Conservation (phyloP, 1,140 invertebrate genomes). For the Tetragnatha versicolor region DNA sequence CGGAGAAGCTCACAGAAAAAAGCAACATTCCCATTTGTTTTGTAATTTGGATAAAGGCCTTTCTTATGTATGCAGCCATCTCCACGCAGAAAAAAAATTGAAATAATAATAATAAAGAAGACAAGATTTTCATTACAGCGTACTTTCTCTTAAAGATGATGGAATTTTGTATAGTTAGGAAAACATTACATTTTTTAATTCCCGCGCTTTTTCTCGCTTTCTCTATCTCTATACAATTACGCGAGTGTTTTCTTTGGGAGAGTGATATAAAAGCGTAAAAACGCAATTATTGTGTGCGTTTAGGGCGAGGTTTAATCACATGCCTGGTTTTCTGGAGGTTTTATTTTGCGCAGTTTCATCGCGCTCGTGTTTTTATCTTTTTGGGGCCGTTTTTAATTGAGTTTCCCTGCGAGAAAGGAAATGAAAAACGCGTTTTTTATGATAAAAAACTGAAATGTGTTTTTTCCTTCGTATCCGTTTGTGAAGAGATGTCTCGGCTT, state of each 20-base stretch:
- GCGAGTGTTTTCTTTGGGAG: slow-evolving; percentile 2
- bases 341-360: no score
- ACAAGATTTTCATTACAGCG: slow-evolving; percentile 8
- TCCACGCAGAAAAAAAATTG: background rate
- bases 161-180: slow-evolving; percentile 12
- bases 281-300: slow-evolving; percentile 20
- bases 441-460: no score
- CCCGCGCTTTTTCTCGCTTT: background rate
- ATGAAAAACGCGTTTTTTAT: no score
- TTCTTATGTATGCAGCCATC: background rate
- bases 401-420: no score
- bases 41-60: slow-evolving; percentile 13
- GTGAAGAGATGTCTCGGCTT: no score
- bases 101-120: background rate
- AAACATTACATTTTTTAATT: slow-evolving; percentile 6
- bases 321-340: no score
- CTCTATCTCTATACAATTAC: background rate
- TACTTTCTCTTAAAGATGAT: slow-evolving; percentile 26
- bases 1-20: background rate
- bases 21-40: no score
- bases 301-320: slow-evolving; percentile 6
- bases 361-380: no score
- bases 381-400: no score
- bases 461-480: no score
- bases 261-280: slow-evolving; percentile 22